Evolutionary conservation across 2,113 vertebrate genomes (phyloP).

Genomic region (Callipepla squamata): DNA sequence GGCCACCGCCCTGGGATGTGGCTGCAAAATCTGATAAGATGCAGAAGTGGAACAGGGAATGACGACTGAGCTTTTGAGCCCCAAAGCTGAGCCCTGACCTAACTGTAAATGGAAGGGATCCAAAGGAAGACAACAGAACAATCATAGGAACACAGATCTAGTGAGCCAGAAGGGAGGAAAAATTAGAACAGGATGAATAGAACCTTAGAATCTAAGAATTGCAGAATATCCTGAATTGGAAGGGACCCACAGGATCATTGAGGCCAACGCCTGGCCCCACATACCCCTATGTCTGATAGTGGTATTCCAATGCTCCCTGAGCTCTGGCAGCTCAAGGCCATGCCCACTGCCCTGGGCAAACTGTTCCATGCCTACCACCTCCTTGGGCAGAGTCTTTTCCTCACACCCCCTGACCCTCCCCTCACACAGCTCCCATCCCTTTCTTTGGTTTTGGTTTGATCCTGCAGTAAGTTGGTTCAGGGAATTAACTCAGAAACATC

Average conservation of each 20-base stretch:
- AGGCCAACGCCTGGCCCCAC: not conserved
- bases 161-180: not conserved
- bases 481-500: not conserved
- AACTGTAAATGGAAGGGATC: not conserved
- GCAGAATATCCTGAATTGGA: not conserved
- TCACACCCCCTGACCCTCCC: not conserved
- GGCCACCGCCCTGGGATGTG: not conserved
- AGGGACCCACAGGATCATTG: not conserved
- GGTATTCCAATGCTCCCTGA: not conserved
- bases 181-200: not conserved
- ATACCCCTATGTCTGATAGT: not conserved
- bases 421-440: not conserved
- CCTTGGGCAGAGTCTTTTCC: not conserved
- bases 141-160: not conserved
- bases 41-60: constrained; percentile 41
- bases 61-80: not conserved
- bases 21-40: constrained; percentile 36
- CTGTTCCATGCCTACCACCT: too few species aligned
- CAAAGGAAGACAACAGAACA: not conserved
- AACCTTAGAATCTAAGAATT: not conserved
- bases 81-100: not conserved
- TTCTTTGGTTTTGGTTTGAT: not conserved
- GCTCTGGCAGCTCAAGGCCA: not conserved
- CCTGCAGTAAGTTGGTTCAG: rapidly evolving
- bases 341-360: too few species aligned